Evolutionary conservation across 2,113 vertebrate genomes (phyloP).

Genomic region (Dipodomys ordii): DNA sequence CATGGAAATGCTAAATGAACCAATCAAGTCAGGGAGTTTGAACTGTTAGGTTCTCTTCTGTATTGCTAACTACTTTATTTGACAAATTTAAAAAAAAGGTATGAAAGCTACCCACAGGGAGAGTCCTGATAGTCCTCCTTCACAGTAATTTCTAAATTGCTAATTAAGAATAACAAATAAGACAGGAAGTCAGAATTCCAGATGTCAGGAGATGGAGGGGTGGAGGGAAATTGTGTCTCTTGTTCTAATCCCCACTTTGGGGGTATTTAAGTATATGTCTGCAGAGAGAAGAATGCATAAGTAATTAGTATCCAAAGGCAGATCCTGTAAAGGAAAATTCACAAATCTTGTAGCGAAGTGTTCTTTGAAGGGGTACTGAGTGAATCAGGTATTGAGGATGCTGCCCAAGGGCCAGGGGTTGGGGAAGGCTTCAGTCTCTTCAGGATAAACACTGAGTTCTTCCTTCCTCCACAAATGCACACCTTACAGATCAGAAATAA

Average conservation of each 20-base stretch:
- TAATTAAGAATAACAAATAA: conserved; percentile 46
- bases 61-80: conserved; percentile 35
- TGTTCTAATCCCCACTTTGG: background rate
- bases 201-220: background rate
- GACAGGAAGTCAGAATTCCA: background rate
- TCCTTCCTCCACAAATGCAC: background rate
- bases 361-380: background rate
- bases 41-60: background rate
- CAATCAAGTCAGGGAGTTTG: conserved; percentile 25
- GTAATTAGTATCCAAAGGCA: background rate
- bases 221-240: background rate
- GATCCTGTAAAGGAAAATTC: conserved; percentile 29
- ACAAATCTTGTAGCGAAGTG: background rate
- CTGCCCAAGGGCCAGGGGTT: background rate
- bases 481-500: conserved; percentile 31
- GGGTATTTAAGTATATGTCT: background rate
- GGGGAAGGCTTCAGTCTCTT: background rate
- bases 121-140: conserved; percentile 9
- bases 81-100: conserved; percentile 20
- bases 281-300: background rate
- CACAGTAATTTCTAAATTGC: conserved; percentile 63
- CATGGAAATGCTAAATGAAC: background rate
- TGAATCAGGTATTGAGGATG: background rate
- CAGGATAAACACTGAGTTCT: background rate
- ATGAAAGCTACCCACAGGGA: conserved; percentile 21